Percentiles rank a stretch among this genome's conserved stretches.
Conservation (phyloP, 2,797 vertebrate species). For the Lacerta agilis region DNA sequence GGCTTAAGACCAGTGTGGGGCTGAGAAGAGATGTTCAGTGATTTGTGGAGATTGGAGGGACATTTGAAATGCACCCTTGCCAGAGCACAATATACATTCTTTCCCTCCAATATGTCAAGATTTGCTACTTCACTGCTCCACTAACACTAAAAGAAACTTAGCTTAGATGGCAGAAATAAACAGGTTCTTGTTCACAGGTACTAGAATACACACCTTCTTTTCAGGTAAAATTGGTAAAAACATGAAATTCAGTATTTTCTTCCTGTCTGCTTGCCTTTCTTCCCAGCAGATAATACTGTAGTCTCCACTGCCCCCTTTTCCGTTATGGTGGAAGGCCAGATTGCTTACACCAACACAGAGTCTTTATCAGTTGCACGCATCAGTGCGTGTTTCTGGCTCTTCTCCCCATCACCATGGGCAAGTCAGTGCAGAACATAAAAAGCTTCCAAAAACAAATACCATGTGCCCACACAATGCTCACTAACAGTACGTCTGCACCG, state of each 20-base stretch:
- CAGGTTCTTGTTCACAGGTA: conserved; percentile 1
- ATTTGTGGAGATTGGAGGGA: neutral
- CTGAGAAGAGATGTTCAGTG: neutral
- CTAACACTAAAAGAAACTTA: neutral
- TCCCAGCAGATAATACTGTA: too few relatives aligned
- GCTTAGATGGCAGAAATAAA: neutral
- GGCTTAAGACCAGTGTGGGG: neutral
- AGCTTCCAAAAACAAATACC: neutral
- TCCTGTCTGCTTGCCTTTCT: neutral
- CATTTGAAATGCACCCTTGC: neutral
- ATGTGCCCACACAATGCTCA: neutral
- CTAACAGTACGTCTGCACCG: conserved; percentile 30
- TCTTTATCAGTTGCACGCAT: conserved; percentile 54
- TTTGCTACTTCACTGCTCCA: neutral
- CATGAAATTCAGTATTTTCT: neutral
- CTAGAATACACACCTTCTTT: neutral
- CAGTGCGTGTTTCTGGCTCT: conserved; percentile 28
- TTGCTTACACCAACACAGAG: neutral
- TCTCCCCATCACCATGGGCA: conserved; percentile 27
- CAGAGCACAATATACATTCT: neutral
- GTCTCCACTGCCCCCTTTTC: too few relatives aligned
- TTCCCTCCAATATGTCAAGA: neutral
- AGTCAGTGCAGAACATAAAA: conserved; percentile 32
- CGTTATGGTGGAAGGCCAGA: conserved; percentile 18
- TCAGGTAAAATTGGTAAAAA: conserved; percentile 26